These are phyloP conservation scores for Gambusia affinis DNA, from an alignment of 2,113 vertebrate genomes.

Conservation along the genomic window DNA sequence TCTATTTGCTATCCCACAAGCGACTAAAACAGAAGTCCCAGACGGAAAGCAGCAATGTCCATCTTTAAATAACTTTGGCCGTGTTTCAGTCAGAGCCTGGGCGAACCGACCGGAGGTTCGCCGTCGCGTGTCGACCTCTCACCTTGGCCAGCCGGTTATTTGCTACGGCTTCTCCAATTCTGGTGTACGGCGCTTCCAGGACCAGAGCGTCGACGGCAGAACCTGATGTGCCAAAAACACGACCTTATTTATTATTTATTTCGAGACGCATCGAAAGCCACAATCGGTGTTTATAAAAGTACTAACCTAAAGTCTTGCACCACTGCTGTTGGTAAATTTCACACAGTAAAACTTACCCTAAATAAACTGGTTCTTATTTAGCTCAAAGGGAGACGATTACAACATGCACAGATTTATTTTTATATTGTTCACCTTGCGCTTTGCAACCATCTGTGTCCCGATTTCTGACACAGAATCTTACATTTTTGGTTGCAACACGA, in stretches of 20 bases:
- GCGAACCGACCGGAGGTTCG: too few relatives aligned
- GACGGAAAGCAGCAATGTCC: neutral
- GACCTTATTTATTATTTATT: neutral
- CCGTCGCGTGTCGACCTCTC: conserved; percentile 20
- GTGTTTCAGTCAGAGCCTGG: neutral
- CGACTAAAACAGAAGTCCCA: neutral
- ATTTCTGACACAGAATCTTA: neutral
- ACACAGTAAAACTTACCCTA: neutral
- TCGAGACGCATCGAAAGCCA: too few relatives aligned
- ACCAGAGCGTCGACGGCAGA: conserved; percentile 76
- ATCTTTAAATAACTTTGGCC: neutral
- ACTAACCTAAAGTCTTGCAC: neutral
- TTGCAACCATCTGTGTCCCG: neutral
- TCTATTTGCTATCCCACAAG: too few relatives aligned
- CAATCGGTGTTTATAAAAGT: neutral
- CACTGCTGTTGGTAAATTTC: too few relatives aligned
- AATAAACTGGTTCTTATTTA: too few relatives aligned
- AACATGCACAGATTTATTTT: neutral
- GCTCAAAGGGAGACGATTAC: neutral
- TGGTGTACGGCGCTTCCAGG: conserved; percentile 84
- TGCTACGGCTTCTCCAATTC: conserved; percentile 68
- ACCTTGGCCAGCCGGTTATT: conserved; percentile 77
- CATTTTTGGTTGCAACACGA: too few relatives aligned
- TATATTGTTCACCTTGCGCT: too few relatives aligned
- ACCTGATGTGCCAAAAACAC: conserved; percentile 22